Percentiles rank a stretch among this genome's conserved stretches.
Conservation (phyloP, 2,888 invertebrate genomes). For the Sabatieria punctata region DNA sequence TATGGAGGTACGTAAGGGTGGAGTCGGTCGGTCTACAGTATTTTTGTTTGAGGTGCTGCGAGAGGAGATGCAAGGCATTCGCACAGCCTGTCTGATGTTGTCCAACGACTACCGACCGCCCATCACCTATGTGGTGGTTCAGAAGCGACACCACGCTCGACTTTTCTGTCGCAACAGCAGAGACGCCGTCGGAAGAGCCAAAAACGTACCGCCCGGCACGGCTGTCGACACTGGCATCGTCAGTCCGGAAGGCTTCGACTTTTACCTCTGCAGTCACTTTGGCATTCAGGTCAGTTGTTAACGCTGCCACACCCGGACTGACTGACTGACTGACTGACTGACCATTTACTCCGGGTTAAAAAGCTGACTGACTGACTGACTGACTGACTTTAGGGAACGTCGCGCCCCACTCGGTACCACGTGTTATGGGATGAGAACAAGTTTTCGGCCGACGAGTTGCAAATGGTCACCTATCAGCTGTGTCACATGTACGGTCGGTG, state of each 20-base stretch:
- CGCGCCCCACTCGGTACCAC: slow-evolving; percentile 24
- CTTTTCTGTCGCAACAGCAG: slow-evolving; percentile 8
- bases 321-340: too few species aligned
- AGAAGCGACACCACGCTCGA: slow-evolving; percentile 14
- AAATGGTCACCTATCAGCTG: slow-evolving; percentile 49
- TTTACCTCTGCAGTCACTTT: slow-evolving; percentile 24
- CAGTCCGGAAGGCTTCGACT: slow-evolving; percentile 24
- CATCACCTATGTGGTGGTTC: slow-evolving; percentile 19
- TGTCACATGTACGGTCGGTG: slow-evolving; percentile 42
- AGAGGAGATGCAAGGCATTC: slow-evolving; percentile 25
- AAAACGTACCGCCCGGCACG: slow-evolving; percentile 7
- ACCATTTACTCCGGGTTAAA: too few species aligned
- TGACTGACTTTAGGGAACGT: slow-evolving; percentile 25
- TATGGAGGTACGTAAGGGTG: slow-evolving; percentile 23
- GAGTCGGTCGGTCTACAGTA: too few species aligned
- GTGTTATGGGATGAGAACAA: slow-evolving; percentile 24
- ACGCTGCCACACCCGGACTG: too few species aligned
- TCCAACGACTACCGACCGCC: slow-evolving; percentile 23
- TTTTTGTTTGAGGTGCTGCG: slow-evolving; percentile 16
- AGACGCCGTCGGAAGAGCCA: slow-evolving; percentile 4
- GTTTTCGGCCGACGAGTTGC: slow-evolving; percentile 24
- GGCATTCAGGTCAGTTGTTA: slow-evolving; percentile 15
- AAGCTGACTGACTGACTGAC: too few species aligned
- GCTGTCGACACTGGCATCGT: slow-evolving; percentile 22
- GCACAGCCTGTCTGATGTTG: slow-evolving; percentile 22